phyloP scores from a whole-genome alignment of 2,113 vertebrate genomes.

The Actenoides lindsayi region DNA sequence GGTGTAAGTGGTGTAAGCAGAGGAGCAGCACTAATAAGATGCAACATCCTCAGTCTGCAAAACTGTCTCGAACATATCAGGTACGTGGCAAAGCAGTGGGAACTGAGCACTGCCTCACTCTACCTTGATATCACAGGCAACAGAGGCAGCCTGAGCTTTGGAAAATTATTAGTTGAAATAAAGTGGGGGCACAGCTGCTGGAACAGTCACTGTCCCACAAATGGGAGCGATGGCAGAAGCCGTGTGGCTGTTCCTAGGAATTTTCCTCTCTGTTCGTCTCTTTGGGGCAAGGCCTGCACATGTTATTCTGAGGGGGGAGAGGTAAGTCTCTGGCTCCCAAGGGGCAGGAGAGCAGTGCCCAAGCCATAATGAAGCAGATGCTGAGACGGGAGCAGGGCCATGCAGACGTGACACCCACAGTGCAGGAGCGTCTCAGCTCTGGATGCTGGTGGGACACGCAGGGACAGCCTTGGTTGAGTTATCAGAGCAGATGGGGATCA shows the following conservation, averaged over 20 bases:
- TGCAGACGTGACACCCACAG: accelerated
- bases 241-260: accelerated
- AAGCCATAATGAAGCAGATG: neutral
- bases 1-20: neutral
- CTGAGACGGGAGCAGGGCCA: neutral
- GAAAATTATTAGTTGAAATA: neutral
- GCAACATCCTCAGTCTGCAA: neutral
- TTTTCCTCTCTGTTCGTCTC: neutral
- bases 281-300: neutral
- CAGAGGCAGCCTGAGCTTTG: neutral
- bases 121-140: neutral
- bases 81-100: neutral
- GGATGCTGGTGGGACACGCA: neutral
- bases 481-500: neutral
- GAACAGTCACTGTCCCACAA: accelerated
- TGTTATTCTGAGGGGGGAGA: neutral
- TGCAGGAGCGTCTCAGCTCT: neutral
- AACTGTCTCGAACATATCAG: neutral
- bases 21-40: neutral
- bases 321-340: neutral
- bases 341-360: neutral
- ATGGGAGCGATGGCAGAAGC: accelerated
- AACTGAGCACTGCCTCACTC: neutral
- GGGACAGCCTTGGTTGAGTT: neutral
- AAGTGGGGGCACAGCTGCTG: neutral